Conservation (phyloP, 2,888 invertebrate species). For the Luperina testacea region DNA sequence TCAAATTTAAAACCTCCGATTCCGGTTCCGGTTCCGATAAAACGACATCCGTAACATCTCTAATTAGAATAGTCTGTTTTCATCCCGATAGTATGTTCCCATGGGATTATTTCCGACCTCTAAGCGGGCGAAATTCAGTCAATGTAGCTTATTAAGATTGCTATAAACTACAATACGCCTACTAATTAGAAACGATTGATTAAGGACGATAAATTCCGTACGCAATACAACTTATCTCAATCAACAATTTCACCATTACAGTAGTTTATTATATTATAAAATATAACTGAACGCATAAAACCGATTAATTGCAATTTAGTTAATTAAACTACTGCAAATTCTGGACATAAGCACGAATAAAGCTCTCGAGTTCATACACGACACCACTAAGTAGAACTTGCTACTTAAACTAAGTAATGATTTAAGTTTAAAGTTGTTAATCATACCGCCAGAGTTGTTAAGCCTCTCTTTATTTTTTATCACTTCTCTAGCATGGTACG, state of each 20-base stretch:
- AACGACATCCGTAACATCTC: too few relatives aligned
- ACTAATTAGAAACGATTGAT: constrained; percentile 40
- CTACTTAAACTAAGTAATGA: constrained; percentile 56
- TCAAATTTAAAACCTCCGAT: too few relatives aligned
- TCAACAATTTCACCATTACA: constrained; percentile 56
- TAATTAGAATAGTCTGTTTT: not conserved
- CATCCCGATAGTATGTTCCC: not conserved
- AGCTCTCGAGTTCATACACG: constrained; percentile 71
- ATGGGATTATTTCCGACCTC: not conserved
- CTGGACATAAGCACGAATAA: constrained; percentile 66
- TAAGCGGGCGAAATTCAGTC: not conserved
- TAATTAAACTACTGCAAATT: constrained; percentile 51
- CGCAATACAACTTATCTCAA: constrained; percentile 51
- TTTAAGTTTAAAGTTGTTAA: constrained; percentile 7
- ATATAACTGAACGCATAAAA: constrained; percentile 60
- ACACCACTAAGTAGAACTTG: constrained; percentile 64
- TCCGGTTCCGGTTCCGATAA: too few relatives aligned
- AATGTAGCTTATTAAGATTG: not conserved
- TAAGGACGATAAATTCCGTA: constrained; percentile 33
- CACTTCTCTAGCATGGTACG: constrained; percentile 29
- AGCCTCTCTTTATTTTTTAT: constrained; percentile 64
- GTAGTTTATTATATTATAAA: constrained; percentile 57
- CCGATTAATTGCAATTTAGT: constrained; percentile 54
- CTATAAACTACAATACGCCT: constrained; percentile 15
- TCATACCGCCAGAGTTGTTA: constrained; percentile 66